These are phyloP conservation scores for Tetraneura akinire DNA, from an alignment of 1,140 invertebrate species.

Conservation along the genomic window DNA sequence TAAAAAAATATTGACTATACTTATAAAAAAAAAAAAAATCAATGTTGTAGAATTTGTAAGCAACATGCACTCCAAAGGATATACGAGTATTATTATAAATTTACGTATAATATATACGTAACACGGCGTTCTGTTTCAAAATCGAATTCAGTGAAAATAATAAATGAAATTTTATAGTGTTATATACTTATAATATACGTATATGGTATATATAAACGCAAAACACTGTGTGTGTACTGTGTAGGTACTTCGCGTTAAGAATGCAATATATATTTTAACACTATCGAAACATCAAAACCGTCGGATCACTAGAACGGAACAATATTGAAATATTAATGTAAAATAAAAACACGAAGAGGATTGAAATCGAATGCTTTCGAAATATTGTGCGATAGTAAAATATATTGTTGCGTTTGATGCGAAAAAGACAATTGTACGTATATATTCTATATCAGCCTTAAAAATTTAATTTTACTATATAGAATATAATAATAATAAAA, in stretches of 20 bases:
- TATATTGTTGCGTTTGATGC: no score
- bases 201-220: no score
- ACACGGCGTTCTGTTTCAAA: background rate
- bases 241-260: background rate
- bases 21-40: background rate
- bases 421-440: no score
- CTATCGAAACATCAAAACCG: conserved; percentile 18
- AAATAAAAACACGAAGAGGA: background rate
- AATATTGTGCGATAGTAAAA: no score
- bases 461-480: no score
- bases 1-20: background rate
- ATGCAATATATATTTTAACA: conserved; percentile 26
- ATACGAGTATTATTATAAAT: no score
- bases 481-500: no score
- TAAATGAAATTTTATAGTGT: background rate
- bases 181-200: background rate
- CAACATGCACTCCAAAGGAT: background rate
- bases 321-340: conserved; percentile 8
- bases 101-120: background rate
- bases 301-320: background rate
- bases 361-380: background rate
- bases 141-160: background rate
- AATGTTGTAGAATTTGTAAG: background rate
- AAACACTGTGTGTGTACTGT: no score
- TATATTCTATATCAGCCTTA: no score